Conservation (phyloP, 2,797 vertebrate species). For the Protosalanx chinensis region DNA sequence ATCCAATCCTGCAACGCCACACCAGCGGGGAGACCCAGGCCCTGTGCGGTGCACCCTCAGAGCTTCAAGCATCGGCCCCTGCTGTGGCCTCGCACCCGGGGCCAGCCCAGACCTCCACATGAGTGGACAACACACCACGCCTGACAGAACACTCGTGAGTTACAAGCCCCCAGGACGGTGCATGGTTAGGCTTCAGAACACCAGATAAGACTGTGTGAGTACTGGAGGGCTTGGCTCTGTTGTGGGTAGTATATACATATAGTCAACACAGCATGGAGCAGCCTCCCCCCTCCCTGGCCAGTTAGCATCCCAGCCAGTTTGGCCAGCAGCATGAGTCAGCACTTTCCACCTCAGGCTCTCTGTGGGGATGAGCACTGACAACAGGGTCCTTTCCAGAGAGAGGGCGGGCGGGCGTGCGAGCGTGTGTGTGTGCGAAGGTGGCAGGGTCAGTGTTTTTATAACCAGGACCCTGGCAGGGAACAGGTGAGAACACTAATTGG, state of each 20-base stretch:
- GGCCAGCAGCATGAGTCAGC: conserved; percentile 67
- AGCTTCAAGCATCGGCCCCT: not conserved
- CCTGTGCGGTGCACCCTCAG: not conserved
- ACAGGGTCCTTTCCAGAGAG: conserved; percentile 58
- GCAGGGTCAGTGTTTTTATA: conserved; percentile 20
- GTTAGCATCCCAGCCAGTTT: conserved; percentile 50
- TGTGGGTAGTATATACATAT: not conserved
- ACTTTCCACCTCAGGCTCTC: conserved; percentile 55
- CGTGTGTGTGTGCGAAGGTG: conserved; percentile 8
- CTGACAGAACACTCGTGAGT: conserved; percentile 31
- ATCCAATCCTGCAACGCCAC: not conserved
- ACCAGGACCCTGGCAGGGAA: conserved; percentile 37
- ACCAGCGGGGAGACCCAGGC: not conserved
- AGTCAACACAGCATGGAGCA: conserved; percentile 40
- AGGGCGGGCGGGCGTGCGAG: conserved; percentile 17
- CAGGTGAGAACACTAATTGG: conserved; percentile 31
- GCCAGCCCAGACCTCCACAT: not conserved
- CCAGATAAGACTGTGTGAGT: not conserved
- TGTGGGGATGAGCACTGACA: conserved; percentile 65
- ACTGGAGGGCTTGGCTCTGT: not conserved
- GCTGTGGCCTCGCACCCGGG: too few relatives aligned
- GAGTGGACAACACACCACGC: not conserved
- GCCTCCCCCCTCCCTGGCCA: conserved; percentile 27
- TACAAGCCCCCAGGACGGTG: conserved; percentile 15
- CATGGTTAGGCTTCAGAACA: conserved; percentile 20